Evolutionary conservation across 2,888 invertebrate species (phyloP).

Genomic region (Fragum sueziense): DNA sequence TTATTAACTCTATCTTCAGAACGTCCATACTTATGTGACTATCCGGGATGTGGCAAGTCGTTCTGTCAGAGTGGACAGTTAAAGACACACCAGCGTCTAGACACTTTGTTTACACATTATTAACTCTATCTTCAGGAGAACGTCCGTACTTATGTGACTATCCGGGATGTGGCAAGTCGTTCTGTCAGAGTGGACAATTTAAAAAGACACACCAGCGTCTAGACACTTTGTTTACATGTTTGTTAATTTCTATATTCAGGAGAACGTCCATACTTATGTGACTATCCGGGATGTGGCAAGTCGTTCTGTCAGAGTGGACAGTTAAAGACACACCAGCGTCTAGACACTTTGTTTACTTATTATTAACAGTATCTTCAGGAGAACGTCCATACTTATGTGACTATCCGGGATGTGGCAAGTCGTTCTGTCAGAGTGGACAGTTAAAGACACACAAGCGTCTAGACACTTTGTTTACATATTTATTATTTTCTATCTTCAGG

Average conservation of each 20-base stretch:
- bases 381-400: constrained; percentile 90
- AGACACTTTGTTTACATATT: constrained; percentile 87
- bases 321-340: constrained; percentile 89
- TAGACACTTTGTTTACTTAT: too few relatives aligned
- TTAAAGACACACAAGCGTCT: constrained; percentile 74
- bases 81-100: constrained; percentile 89
- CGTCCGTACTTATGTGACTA: constrained; percentile 89
- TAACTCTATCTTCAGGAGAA: constrained; percentile 87
- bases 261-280: constrained; percentile 89
- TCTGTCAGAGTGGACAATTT: constrained; percentile 90
- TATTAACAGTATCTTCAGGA: too few relatives aligned
- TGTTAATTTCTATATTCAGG: constrained; percentile 84
- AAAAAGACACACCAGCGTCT: constrained; percentile 90
- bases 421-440: too few relatives aligned
- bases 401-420: too few relatives aligned
- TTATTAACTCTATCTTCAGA: too few relatives aligned
- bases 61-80: constrained; percentile 91
- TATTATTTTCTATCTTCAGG: constrained; percentile 85
- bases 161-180: constrained; percentile 88
- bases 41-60: constrained; percentile 87
- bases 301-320: constrained; percentile 91
- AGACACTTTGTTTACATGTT: too few relatives aligned
- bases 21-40: constrained; percentile 89
- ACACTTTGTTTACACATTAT: too few relatives aligned
- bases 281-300: constrained; percentile 88